These are phyloP conservation scores for Wiebesia pumilae DNA, from an alignment of 1,140 invertebrate genomes.

Conservation along the genomic window DNA sequence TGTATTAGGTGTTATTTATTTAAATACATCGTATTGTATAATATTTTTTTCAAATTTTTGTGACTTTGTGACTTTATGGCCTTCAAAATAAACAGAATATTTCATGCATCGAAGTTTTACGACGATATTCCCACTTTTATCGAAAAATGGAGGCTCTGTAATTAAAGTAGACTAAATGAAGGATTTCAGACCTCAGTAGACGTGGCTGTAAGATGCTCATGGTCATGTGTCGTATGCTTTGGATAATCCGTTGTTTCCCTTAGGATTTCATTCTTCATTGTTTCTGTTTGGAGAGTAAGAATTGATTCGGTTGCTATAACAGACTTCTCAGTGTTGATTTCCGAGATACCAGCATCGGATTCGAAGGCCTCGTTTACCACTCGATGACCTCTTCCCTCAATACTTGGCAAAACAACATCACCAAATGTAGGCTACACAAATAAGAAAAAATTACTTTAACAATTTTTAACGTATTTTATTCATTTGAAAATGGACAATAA, in stretches of 20 bases:
- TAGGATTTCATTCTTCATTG: conserved; percentile 71
- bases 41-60: too few species aligned
- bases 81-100: too few species aligned
- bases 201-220: conserved; percentile 51
- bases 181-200: conserved; percentile 52
- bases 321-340: conserved; percentile 37
- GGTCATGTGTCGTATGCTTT: conserved; percentile 61
- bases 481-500: too few species aligned
- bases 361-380: conserved; percentile 61
- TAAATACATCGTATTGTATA: too few species aligned
- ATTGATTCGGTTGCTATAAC: conserved; percentile 58
- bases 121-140: too few species aligned
- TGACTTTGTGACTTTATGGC: too few species aligned
- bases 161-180: not conserved
- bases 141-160: not conserved
- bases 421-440: conserved; percentile 56
- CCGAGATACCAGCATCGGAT: not conserved
- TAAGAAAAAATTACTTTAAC: not conserved
- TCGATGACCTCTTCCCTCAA: conserved; percentile 69
- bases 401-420: conserved; percentile 53
- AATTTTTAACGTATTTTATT: too few species aligned
- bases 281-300: conserved; percentile 65
- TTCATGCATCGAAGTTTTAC: too few species aligned
- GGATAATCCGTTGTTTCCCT: conserved; percentile 65
- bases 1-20: too few species aligned